phyloP scores from a whole-genome alignment of 2,113 vertebrate species.

The Engystomops pustulosus region DNA sequence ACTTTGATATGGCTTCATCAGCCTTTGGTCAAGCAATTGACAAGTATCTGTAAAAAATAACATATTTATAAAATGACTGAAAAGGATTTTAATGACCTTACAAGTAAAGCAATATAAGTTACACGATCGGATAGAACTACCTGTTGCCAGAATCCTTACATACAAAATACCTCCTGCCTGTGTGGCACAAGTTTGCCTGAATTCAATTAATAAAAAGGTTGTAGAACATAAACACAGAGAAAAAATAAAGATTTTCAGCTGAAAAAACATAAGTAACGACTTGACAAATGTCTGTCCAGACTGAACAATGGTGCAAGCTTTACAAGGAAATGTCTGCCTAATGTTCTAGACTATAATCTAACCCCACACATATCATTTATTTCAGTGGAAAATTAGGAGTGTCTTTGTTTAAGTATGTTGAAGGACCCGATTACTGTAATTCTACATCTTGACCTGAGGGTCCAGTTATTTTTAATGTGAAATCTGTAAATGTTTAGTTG shows the following conservation, averaged over 20 bases:
- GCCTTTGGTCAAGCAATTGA: neutral
- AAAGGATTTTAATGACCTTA: neutral
- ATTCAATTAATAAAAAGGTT: constrained; percentile 43
- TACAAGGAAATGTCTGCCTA: constrained; percentile 45
- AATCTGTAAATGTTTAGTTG: too few species aligned
- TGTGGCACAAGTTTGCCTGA: neutral
- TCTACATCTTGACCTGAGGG: neutral
- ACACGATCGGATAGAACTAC: too few species aligned
- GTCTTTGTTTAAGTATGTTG: neutral
- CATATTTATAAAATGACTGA: too few species aligned
- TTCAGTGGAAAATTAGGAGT: neutral
- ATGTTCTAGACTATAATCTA: constrained; percentile 13
- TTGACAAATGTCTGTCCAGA: constrained; percentile 43
- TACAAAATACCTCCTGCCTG: neutral
- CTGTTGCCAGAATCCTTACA: neutral
- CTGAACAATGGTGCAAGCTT: constrained; percentile 39
- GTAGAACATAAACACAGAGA: constrained; percentile 59
- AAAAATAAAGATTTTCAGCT: constrained; percentile 53
- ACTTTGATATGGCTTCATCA: neutral
- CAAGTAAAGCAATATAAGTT: neutral
- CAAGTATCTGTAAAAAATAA: neutral
- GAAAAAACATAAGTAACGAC: constrained; percentile 48
- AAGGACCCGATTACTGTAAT: neutral
- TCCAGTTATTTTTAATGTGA: too few species aligned
- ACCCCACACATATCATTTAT: neutral